These are phyloP conservation scores for Bugulina stolonifera DNA, from an alignment of 2,888 invertebrate genomes.

Conservation along the genomic window DNA sequence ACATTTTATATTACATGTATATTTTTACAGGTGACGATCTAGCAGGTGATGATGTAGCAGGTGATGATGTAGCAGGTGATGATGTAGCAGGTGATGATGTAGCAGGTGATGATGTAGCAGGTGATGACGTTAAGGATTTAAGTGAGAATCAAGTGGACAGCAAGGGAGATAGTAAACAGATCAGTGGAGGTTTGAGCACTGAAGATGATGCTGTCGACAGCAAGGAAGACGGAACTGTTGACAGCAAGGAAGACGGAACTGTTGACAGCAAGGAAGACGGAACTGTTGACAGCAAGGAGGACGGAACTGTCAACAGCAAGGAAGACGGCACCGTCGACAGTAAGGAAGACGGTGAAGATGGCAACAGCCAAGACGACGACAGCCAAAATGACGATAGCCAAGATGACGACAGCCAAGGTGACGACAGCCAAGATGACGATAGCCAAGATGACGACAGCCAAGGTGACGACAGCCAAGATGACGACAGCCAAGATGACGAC, in stretches of 20 bases:
- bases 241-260: background rate
- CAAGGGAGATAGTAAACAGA: background rate
- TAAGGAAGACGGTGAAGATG: background rate
- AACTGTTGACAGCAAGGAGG: background rate
- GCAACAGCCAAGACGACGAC: background rate
- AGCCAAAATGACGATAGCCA: background rate
- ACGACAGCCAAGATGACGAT: background rate
- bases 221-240: background rate
- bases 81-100: background rate
- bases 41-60: background rate
- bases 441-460: slow-evolving; percentile 1
- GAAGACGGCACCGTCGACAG: background rate
- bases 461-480: background rate
- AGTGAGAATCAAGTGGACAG: no score
- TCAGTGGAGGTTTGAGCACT: background rate
- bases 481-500: background rate
- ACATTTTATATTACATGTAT: no score
- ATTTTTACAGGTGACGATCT: background rate
- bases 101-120: background rate
- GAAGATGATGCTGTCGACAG: background rate
- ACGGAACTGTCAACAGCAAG: background rate
- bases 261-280: background rate
- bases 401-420: background rate
- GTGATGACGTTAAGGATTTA: no score
- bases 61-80: background rate